Evolutionary conservation across 2,113 vertebrate species (phyloP), one percentile per base, ranked within the genome.

Genomic region (Sisor rabdophorus): DNA sequence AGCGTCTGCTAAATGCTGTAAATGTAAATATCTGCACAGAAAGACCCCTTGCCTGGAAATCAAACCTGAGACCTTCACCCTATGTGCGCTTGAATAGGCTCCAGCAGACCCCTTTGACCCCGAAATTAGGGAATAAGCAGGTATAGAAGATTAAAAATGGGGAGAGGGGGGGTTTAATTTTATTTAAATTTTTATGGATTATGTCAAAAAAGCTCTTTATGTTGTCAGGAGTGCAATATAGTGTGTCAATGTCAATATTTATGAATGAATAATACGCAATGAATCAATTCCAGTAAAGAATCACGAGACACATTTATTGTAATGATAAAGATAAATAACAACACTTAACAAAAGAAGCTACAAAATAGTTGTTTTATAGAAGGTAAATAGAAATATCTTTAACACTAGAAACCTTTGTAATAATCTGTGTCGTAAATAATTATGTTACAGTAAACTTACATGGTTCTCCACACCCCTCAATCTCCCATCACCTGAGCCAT

Each of bases 221-320:
- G n/a, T 47, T 53, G 48, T 26, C 22, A 68, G 19, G 28, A 26
- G 24, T 61, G 44, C 8, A 24, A 15, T 65, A 50, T 28, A 19
- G 20, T 20, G 48, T 50, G 16, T 68, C 12, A 26, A 17, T 9
- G 15, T 3, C 16, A 50, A 28, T 36, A 17, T 11, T 36, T 20
- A 5, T 11, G 5, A n/a, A n/a, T n/a, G n/a, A n/a, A n/a, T n/a
- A n/a, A n/a, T n/a, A n/a, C n/a, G n/a, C n/a, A n/a, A n/a, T n/a
- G n/a, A 60, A 40, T 11, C 9, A 30, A 72, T 26, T 53, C 65
- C 8, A 32, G 32, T 56, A 59, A 68, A 64, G 75, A 78, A 84
- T 84, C 87, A 80, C 84, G 89, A 89, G 82, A 91, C 80, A 84
- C 32, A 77, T 92, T 93, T 91, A 92, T 86, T 92, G 79, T 86